These are phyloP conservation scores for Muscicapa striata DNA, from an alignment of 2,797 vertebrate species.

Conservation along the genomic window DNA sequence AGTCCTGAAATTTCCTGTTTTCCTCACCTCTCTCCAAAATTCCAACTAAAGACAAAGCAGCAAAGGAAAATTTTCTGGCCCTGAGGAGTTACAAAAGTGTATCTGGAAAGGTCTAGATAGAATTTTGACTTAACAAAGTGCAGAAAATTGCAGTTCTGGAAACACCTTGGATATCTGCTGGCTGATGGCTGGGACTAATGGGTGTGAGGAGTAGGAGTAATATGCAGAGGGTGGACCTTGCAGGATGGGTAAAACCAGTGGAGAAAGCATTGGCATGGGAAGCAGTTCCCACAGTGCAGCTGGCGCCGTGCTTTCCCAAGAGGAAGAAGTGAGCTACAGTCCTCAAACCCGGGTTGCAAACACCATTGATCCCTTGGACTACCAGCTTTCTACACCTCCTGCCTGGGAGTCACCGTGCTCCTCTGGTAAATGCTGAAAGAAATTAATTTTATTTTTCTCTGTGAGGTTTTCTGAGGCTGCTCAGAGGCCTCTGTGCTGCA, in stretches of 20 bases:
- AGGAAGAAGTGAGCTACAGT: neutral
- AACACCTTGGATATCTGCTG: neutral
- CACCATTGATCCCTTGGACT: neutral
- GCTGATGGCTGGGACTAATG: fast-evolving
- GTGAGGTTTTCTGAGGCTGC: fast-evolving
- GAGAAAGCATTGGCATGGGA: neutral
- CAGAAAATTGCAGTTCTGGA: neutral
- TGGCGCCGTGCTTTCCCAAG: fast-evolving
- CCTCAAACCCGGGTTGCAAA: neutral
- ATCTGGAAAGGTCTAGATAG: neutral
- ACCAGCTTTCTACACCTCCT: neutral
- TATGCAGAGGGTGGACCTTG: neutral
- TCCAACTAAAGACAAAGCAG: neutral
- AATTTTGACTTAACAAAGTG: neutral
- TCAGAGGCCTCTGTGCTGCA: neutral
- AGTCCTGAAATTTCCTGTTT: neutral
- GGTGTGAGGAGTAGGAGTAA: fast-evolving
- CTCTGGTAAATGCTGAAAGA: neutral
- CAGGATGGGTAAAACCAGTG: neutral
- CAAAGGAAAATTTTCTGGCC: neutral
- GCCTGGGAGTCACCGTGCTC: neutral
- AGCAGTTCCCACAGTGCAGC: neutral
- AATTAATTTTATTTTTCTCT: fast-evolving
- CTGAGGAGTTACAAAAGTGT: neutral
- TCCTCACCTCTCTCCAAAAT: neutral